phyloP scores from a whole-genome alignment of 2,113 vertebrate species.

The Malurus cyaneus region DNA sequence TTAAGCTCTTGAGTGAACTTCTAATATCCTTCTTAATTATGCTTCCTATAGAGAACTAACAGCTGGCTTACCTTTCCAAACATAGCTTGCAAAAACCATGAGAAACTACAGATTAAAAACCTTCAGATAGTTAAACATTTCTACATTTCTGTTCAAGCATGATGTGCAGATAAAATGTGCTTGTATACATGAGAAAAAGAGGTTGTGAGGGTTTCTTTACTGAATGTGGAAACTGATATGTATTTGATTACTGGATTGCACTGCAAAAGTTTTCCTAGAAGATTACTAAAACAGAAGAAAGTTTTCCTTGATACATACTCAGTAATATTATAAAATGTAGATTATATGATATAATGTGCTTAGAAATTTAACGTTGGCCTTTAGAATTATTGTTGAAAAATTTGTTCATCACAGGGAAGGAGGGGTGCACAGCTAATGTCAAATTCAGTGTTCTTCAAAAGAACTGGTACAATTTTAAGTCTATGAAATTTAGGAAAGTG shows the following conservation, averaged over 20 bases:
- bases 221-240: not conserved
- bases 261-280: not conserved
- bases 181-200: not conserved
- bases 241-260: not conserved
- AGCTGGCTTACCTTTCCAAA: not conserved
- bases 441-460: not conserved
- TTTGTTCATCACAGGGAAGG: fast-evolving
- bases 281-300: not conserved
- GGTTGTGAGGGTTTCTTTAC: not conserved
- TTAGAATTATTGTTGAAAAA: not conserved
- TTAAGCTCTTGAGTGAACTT: not conserved
- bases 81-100: not conserved
- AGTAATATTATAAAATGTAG: not conserved
- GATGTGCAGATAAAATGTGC: not conserved
- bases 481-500: not conserved
- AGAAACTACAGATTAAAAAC: not conserved
- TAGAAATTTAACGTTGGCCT: not conserved
- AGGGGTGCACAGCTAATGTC: not conserved
- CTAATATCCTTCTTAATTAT: not conserved
- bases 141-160: not conserved
- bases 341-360: not conserved
- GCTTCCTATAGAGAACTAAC: not conserved
- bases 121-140: not conserved
- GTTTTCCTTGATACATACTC: not conserved
- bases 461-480: not conserved